phyloP scores from a whole-genome alignment of 2,888 invertebrate species.

The Sussaba pulchella region DNA sequence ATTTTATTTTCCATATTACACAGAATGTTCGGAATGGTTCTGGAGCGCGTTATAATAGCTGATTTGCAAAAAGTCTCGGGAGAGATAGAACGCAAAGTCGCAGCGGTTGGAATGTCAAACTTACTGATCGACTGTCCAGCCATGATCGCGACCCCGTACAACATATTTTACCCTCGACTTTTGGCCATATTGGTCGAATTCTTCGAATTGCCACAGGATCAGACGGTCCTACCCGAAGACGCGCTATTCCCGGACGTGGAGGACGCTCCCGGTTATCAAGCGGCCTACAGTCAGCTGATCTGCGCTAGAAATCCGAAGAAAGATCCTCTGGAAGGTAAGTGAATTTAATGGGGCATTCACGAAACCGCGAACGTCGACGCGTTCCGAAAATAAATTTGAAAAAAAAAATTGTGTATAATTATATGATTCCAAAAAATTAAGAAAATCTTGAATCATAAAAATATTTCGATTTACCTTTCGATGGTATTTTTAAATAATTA shows the following conservation, averaged over 20 bases:
- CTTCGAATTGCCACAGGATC: conserved; percentile 96
- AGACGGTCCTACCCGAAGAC: conserved; percentile 92
- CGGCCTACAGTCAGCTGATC: conserved; percentile 93
- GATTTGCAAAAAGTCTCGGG: conserved; percentile 96
- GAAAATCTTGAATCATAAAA: too few species aligned
- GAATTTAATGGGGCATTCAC: conserved; percentile 15
- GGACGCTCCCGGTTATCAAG: conserved; percentile 94
- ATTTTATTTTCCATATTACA: conserved; percentile 50
- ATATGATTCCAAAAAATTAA: too few species aligned
- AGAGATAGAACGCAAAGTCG: conserved; percentile 93
- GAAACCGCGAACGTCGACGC: too few species aligned
- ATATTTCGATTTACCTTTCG: too few species aligned
- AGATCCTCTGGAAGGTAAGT: conserved; percentile 90
- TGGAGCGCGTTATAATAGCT: conserved; percentile 94
- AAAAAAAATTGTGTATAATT: too few species aligned
- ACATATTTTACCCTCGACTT: conserved; percentile 78
- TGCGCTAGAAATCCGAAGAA: conserved; percentile 91
- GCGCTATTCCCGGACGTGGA: conserved; percentile 94
- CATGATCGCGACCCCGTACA: conserved; percentile 89
- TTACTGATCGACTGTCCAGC: conserved; percentile 92
- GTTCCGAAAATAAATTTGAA: too few species aligned
- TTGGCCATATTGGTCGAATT: conserved; percentile 88
- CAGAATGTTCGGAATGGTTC: conserved; percentile 98
- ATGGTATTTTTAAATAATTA: too few species aligned
- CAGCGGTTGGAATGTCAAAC: conserved; percentile 95